phyloP scores from a whole-genome alignment of 2,113 vertebrate genomes.

The Sphaerodactylus townsendi region DNA sequence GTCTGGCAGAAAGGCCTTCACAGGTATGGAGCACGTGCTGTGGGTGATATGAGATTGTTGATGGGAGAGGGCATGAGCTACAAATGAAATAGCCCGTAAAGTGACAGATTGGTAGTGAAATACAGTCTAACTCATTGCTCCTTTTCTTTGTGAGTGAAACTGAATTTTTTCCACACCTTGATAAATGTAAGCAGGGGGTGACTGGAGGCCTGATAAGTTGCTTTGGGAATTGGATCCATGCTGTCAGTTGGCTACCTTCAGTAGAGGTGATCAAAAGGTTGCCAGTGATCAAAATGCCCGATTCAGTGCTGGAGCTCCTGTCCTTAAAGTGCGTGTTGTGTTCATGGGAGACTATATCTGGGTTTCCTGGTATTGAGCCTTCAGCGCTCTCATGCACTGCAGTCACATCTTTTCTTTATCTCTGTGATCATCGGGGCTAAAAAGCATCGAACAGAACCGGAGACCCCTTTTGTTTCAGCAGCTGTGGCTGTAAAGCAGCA shows the following conservation, averaged over 20 bases:
- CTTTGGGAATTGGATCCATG: not conserved
- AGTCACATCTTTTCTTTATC: conserved; percentile 13
- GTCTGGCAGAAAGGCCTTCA: not conserved
- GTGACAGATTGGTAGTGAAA: not conserved
- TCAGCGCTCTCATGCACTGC: not conserved
- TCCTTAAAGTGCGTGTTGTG: not conserved
- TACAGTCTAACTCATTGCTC: not conserved
- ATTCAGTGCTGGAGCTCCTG: not conserved
- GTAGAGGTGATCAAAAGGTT: not conserved
- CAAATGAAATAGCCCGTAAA: not conserved
- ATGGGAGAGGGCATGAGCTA: not conserved
- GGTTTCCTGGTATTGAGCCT: not conserved
- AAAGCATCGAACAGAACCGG: conserved; percentile 30
- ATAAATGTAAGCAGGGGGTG: not conserved
- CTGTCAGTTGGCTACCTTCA: not conserved
- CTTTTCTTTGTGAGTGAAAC: not conserved
- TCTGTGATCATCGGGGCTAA: conserved; percentile 17
- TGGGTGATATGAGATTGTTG: not conserved
- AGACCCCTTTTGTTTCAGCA: conserved; percentile 29
- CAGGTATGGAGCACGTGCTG: not conserved
- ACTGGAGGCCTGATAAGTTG: not conserved
- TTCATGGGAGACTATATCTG: not conserved
- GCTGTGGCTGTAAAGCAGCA: conserved; percentile 12
- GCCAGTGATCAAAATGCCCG: not conserved
- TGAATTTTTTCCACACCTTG: not conserved